phyloP scores from a whole-genome alignment of 1,140 invertebrate species.

The Drosophila elegans region DNA sequence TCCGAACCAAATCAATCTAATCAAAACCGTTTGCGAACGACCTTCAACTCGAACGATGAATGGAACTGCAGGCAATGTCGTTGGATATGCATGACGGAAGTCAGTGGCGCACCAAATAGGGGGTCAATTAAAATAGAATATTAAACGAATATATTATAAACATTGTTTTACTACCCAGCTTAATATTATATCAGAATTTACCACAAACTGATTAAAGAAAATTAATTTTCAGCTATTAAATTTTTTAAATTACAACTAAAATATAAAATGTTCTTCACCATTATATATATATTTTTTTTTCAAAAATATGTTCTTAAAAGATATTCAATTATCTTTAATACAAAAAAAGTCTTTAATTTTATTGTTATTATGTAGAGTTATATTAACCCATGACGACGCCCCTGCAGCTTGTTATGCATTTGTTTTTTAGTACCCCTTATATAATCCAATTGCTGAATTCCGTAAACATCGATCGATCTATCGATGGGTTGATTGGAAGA shows the following conservation, averaged over 20 bases:
- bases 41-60: slow-evolving; percentile 40
- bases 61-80: slow-evolving; percentile 27
- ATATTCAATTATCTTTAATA: too few relatives aligned
- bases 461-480: slow-evolving; percentile 67
- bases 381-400: not conserved
- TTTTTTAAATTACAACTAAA: too few relatives aligned
- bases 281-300: too few relatives aligned
- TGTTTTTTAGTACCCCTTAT: slow-evolving; percentile 45
- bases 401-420: slow-evolving; percentile 22
- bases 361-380: not conserved
- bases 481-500: slow-evolving; percentile 30
- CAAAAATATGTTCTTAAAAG: too few relatives aligned
- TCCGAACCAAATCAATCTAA: slow-evolving; percentile 59
- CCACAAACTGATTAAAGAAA: too few relatives aligned
- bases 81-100: slow-evolving; percentile 27
- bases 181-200: too few relatives aligned
- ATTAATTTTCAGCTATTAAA: too few relatives aligned
- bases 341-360: too few relatives aligned
- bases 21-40: slow-evolving; percentile 31
- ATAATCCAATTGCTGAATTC: slow-evolving; percentile 78
- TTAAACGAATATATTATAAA: too few relatives aligned
- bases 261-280: too few relatives aligned
- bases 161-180: too few relatives aligned
- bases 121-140: not conserved
- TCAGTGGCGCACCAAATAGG: not conserved